Evolutionary conservation across 2,113 vertebrate genomes (phyloP), one percentile per base, ranked within the genome.

Genomic region (Gallinago undulata): DNA sequence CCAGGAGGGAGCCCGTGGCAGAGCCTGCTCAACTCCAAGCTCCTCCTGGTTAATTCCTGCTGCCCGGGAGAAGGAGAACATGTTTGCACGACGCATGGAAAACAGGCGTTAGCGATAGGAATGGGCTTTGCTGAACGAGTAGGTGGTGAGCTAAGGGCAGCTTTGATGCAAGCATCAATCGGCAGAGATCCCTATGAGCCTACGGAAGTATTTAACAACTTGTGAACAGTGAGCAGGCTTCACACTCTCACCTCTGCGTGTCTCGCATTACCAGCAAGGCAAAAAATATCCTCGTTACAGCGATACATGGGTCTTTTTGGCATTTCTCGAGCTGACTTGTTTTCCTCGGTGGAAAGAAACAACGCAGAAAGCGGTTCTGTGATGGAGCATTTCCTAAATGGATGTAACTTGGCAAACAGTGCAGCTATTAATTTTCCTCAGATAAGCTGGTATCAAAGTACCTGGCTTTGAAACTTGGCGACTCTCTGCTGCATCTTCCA

Each of bases 71-170:
- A 89, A 74, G 83, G 48, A 78, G 79, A 69, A 37, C 1, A 2
- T 21, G 28, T 55, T 31, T 35, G n/a, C 13, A 4, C 22, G 60
- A 56, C 13, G 35, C 11, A 18, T 27, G 72, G 84, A 35, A 81
- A 90, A 30, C 80, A 90, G 53, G 64, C 2, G 1, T 39, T 15
- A 22, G 60, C 7, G 64, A 60, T 15, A 68, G 84, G 77, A 95
- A 72, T 7, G 74, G 90, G 84, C 48, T 96, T 51, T 87, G 87
- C 84, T 89, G 74, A 75, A 56, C 6, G 84, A 95, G 91, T 89
- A 87, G 81, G 77, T 89, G 91, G 79, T 63, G 77, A 91, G 93
- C 81, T 82, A 93, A 96, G 95, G 87, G 89, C 84, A 87, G 57
- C 56, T 93, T 87, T 91, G 89, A 86, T 93, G 94, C 90, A 93